These are phyloP conservation scores for Galagoides demidoff DNA, from an alignment of 2,797 vertebrate species.

Conservation along the genomic window DNA sequence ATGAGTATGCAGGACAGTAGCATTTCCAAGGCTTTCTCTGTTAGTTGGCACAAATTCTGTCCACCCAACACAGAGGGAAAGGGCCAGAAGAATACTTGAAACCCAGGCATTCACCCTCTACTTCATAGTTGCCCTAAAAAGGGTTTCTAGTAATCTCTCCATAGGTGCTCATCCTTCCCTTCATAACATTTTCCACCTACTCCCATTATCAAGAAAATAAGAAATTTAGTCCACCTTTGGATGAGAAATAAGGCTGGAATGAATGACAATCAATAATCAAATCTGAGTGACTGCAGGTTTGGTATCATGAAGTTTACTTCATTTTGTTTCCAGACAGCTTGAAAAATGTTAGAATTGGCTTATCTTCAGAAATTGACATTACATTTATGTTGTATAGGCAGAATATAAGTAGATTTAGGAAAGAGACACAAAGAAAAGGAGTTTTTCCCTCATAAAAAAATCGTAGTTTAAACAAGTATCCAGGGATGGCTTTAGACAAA, in stretches of 20 bases:
- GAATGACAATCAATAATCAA: constrained; percentile 37
- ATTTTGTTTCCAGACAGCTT: constrained; percentile 61
- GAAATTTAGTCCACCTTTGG: background rate
- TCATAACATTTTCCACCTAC: background rate
- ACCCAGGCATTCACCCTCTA: background rate
- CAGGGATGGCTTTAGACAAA: constrained; percentile 50
- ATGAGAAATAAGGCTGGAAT: background rate
- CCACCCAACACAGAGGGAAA: background rate
- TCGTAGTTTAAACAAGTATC: constrained; percentile 58
- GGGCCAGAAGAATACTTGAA: constrained; percentile 3
- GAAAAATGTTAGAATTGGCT: constrained; percentile 64
- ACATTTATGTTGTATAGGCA: constrained; percentile 58
- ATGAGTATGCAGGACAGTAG: background rate
- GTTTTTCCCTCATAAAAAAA: constrained; percentile 58
- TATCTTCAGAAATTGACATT: constrained; percentile 62
- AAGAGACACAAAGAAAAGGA: constrained; percentile 45
- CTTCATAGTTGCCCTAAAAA: background rate
- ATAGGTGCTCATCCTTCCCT: background rate
- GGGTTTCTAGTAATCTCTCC: background rate
- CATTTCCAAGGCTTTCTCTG: constrained; percentile 14
- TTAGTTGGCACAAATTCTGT: background rate
- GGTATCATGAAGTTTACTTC: background rate
- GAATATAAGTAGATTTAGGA: constrained; percentile 68
- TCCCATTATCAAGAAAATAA: constrained; percentile 6
- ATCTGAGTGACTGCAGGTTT: constrained; percentile 34